These are phyloP conservation scores for Rhodophaea formosa DNA, from an alignment of 2,888 invertebrate genomes.

Conservation along the genomic window DNA sequence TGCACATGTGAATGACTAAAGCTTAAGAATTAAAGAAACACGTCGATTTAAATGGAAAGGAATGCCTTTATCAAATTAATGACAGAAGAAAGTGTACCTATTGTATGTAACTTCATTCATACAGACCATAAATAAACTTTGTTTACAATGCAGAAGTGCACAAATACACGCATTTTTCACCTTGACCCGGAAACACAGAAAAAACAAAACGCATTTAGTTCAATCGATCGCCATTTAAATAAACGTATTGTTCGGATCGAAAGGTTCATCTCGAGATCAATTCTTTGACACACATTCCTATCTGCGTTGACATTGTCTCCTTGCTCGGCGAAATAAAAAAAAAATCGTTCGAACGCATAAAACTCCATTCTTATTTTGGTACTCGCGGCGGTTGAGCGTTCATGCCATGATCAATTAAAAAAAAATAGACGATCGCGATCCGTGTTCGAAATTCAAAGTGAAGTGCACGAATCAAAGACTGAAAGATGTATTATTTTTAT, in stretches of 20 bases:
- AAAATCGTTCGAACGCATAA: conserved; percentile 49
- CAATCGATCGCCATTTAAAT: conserved; percentile 30
- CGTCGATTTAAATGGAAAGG: neutral
- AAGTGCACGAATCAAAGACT: conserved; percentile 1
- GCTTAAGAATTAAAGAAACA: neutral
- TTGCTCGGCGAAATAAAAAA: conserved; percentile 55
- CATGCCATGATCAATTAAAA: conserved; percentile 15
- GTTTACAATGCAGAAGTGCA: conserved; percentile 19
- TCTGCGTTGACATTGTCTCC: conserved; percentile 58
- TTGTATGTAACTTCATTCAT: neutral
- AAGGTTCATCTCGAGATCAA: conserved; percentile 62
- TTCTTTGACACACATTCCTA: conserved; percentile 65
- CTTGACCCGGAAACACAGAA: conserved; percentile 31
- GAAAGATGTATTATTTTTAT: conserved; percentile 21
- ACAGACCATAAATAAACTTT: conserved; percentile 16
- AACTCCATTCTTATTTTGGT: conserved; percentile 61
- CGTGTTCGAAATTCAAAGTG: conserved; percentile 13
- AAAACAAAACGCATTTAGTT: conserved; percentile 30
- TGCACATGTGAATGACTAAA: neutral
- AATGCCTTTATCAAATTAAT: neutral
- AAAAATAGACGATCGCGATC: conserved; percentile 10
- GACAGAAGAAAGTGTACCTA: conserved; percentile 3
- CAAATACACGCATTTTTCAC: conserved; percentile 31
- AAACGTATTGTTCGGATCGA: conserved; percentile 34
- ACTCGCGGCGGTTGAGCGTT: conserved; percentile 50